Base-by-base conservation (phyloP, 2,113 vertebrate species). In the Mustela lutreola region DNA sequence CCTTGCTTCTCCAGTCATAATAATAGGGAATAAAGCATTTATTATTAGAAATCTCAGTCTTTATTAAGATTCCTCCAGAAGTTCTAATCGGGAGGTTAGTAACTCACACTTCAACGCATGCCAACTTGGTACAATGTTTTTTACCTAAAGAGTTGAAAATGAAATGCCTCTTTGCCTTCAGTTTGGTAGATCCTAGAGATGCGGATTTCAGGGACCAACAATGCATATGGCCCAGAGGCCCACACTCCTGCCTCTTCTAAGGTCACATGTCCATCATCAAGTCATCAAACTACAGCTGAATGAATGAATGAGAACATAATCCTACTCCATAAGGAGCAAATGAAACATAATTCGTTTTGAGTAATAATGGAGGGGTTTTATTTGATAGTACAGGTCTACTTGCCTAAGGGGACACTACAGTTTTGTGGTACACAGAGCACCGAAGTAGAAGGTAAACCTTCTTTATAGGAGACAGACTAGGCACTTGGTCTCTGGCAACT, bases 291-390 rank as follows among this genome's bases (percentile, higher is more conserved):
- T 50, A 18, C 65, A 94, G 67, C 60, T 86, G 79, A 79, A 73
- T 45, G 63, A 91, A 86, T 86, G 53, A 90, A 87, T 22, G 12
- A 96, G 33, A 92, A 65, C 22, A 60, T 22, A 76, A 85, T 67
- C 45, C 26, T 11, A 83, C 14, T 9, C 58, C 11, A 2, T 58
- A 94, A 87, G 85, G 79, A 24, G 63, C 50, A 91, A 79, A 83
- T 67, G 45, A 63, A 87, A 67, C 33, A 48, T 5, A 33, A 81
- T 63, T n/a, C 36, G 11, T 65, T 92, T 76, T 28, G 73, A 88
- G 63, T 15, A 83, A 33, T 80, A 98, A 97, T 11, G 42, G 33
- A 91, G 0, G 4, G n/a, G 26, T 97, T 94, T 91, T 96, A 67
- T 83, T 96, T 95, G 78, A 71, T 42, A 96, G 63, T 0, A 0